phyloP scores from a whole-genome alignment of 2,888 invertebrate genomes.

The Oxycera nigricornis region DNA sequence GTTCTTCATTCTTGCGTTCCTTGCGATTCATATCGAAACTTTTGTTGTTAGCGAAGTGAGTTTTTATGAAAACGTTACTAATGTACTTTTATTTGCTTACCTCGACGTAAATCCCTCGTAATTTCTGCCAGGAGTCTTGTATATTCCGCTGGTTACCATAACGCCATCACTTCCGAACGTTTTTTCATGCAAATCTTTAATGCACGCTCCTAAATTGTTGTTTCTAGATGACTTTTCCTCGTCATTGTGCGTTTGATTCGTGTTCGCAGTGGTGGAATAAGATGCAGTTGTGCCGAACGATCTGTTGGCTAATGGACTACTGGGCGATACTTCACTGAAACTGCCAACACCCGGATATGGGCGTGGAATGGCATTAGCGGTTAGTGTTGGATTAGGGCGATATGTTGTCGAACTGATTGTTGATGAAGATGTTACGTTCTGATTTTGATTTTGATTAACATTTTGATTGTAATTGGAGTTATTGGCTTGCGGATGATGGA shows the following conservation, averaged over 20 bases:
- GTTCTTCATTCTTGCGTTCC: too few species aligned
- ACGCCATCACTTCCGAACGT: constrained; percentile 61
- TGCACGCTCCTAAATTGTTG: constrained; percentile 59
- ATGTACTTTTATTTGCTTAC: too few species aligned
- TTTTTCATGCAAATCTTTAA: constrained; percentile 62
- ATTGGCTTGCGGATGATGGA: constrained; percentile 41
- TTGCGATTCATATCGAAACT: too few species aligned
- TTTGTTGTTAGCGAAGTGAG: too few species aligned
- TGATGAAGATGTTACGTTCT: not conserved
- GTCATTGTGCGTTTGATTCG: constrained; percentile 48
- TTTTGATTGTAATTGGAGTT: constrained; percentile 37
- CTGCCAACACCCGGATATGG: constrained; percentile 61
- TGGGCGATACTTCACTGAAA: constrained; percentile 48
- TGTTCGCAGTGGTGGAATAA: constrained; percentile 36
- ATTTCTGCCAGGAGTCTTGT: constrained; percentile 61
- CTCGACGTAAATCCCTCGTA: constrained; percentile 74
- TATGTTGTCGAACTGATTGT: constrained; percentile 48
- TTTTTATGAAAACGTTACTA: too few species aligned
- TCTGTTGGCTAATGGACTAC: constrained; percentile 45
- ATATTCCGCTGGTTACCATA: constrained; percentile 55
- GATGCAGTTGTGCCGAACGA: constrained; percentile 41
- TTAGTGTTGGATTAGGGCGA: constrained; percentile 61
- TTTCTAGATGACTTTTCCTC: constrained; percentile 43
- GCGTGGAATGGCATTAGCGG: constrained; percentile 61
- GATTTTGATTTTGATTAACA: constrained; percentile 19